A percentile compares a stretch with the other conserved stretches of the same genome.
phyloP scores from a whole-genome alignment of 2,888 invertebrate species.

The Heliconius ethilla region DNA sequence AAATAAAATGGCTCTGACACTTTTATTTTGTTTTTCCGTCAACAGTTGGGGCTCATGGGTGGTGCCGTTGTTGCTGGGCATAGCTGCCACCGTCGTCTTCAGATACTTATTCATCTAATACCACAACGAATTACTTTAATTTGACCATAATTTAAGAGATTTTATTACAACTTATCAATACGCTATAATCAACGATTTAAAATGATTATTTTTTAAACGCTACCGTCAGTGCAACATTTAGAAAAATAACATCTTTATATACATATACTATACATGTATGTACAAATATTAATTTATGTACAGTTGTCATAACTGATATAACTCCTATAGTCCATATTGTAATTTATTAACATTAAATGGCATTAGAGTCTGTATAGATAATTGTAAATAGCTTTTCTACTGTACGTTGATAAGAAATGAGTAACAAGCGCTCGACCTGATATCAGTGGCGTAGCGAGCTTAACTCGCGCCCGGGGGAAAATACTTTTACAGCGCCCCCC shows the following conservation, averaged over 20 bases:
- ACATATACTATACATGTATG: background rate
- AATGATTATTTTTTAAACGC: background rate
- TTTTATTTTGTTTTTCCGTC: conserved; percentile 39
- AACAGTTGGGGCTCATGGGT: conserved; percentile 84
- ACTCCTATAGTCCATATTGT: background rate
- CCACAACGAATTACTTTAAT: background rate
- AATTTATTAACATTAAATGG: conserved; percentile 2
- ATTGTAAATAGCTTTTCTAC: conserved; percentile 25
- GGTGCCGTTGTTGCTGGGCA: conserved; percentile 85
- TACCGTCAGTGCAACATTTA: background rate
- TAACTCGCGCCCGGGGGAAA: too few species aligned
- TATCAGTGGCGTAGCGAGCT: background rate
- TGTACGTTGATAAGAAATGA: background rate
- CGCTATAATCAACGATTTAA: background rate
- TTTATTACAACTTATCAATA: conserved; percentile 4
- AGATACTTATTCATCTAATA: conserved; percentile 84
- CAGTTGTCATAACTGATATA: background rate
- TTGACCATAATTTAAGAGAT: conserved; percentile 9
- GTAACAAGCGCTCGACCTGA: background rate
- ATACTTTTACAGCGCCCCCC: too few species aligned
- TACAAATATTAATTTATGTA: background rate
- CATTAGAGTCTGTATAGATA: conserved; percentile 7
- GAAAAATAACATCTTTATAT: background rate
- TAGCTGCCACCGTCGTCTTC: conserved; percentile 86
- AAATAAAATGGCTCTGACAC: background rate